These are phyloP conservation scores for Pygocentrus nattereri DNA, from an alignment of 2,797 vertebrate species.

Conservation along the genomic window DNA sequence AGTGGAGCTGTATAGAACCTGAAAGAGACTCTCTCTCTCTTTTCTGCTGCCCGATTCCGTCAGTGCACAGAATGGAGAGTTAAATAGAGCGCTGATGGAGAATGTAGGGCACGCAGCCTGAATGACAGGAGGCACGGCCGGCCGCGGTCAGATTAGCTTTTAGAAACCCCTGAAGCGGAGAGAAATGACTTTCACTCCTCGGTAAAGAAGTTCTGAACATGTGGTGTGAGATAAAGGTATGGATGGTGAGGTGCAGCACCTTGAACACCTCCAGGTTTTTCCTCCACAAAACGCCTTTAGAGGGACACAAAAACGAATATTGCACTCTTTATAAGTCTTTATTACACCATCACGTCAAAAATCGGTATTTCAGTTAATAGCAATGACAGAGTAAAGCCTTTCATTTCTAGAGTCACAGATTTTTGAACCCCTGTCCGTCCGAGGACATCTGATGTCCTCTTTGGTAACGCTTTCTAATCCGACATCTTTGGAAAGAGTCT, in stretches of 20 bases:
- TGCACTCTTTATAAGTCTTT: too few species aligned
- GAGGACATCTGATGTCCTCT: too few species aligned
- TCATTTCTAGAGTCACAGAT: too few species aligned
- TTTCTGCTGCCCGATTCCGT: conserved; percentile 10
- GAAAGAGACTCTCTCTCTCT: conserved; percentile 25
- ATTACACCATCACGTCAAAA: too few species aligned
- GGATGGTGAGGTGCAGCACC: neutral
- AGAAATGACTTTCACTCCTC: neutral
- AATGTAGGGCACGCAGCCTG: neutral
- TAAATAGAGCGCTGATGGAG: conserved; percentile 29
- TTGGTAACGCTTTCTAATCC: too few species aligned
- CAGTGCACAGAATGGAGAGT: conserved; percentile 20
- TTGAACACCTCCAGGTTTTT: neutral
- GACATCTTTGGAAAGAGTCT: too few species aligned
- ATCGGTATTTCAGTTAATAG: too few species aligned
- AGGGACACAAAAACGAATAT: neutral
- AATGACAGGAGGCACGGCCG: conserved; percentile 3
- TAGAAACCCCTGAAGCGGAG: neutral
- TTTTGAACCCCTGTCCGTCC: too few species aligned
- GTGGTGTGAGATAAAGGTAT: neutral
- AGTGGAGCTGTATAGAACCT: conserved; percentile 36
- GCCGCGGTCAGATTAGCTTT: conserved; percentile 22
- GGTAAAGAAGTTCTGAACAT: neutral
- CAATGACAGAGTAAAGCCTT: too few species aligned
- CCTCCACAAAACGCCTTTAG: neutral